Evolutionary conservation across 2,113 vertebrate genomes (phyloP).

Genomic region (Sinocyclocheilus grahami): DNA sequence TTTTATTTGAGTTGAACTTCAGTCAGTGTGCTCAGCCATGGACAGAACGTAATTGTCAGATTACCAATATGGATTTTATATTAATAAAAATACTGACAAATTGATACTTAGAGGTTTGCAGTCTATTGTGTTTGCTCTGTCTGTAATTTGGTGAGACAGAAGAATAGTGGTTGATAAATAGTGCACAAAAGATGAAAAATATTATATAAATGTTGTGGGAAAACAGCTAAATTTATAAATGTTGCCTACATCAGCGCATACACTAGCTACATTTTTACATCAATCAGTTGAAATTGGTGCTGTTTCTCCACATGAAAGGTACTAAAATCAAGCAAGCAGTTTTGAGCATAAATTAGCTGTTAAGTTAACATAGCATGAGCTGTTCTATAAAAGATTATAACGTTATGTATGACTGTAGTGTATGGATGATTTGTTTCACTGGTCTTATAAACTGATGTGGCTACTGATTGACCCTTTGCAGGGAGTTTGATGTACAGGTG

Average conservation of each 20-base stretch:
- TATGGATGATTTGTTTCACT: not conserved
- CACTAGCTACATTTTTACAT: not conserved
- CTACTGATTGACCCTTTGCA: not conserved
- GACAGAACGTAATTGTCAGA: not conserved
- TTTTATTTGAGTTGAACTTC: slow-evolving; percentile 1
- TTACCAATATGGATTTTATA: not conserved
- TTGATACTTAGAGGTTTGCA: not conserved
- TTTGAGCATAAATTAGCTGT: not conserved
- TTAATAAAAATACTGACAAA: slow-evolving; percentile 14
- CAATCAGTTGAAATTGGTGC: not conserved
- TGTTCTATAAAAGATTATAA: not conserved
- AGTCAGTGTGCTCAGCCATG: not conserved
- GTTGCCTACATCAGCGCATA: not conserved
- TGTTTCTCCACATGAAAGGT: not conserved
- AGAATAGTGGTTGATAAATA: not conserved
- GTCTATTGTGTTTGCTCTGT: not conserved
- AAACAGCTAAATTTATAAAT: not conserved
- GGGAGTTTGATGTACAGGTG: no score
- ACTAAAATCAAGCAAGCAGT: not conserved
- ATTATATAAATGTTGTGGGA: not conserved
- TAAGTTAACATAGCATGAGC: not conserved
- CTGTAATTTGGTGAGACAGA: not conserved
- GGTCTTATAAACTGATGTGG: not conserved
- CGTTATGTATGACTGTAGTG: not conserved
- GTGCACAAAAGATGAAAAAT: not conserved